Evolutionary conservation across 2,797 vertebrate species (phyloP).

Genomic region (Parauchenoglanis punctatus): DNA sequence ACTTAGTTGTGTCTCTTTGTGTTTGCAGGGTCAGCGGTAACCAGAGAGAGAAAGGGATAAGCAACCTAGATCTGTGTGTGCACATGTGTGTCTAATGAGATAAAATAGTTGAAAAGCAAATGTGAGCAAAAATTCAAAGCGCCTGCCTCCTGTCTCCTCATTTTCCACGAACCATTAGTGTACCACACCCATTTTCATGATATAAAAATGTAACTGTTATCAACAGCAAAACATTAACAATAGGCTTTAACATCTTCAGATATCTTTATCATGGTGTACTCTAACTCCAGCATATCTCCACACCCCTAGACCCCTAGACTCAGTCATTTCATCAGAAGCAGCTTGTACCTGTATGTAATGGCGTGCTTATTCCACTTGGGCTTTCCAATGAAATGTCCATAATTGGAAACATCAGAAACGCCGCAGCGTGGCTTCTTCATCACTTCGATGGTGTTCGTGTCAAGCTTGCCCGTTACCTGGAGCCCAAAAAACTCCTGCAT

Average conservation of each 20-base stretch:
- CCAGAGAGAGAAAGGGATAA: too few relatives aligned
- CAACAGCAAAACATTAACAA: not conserved
- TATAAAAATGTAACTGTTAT: not conserved
- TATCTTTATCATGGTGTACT: not conserved
- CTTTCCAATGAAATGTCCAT: conserved; percentile 32
- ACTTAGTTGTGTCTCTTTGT: too few relatives aligned
- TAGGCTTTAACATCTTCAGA: not conserved
- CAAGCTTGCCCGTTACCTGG: conserved; percentile 64
- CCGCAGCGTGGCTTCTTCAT: conserved; percentile 72
- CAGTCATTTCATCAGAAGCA: not conserved
- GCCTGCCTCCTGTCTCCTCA: too few relatives aligned
- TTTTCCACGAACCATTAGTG: too few relatives aligned
- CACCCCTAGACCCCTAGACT: not conserved
- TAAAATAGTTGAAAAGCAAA: too few relatives aligned
- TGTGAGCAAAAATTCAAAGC: too few relatives aligned
- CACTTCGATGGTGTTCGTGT: conserved; percentile 56
- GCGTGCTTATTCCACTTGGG: conserved; percentile 70
- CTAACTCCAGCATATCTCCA: not conserved
- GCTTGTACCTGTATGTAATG: conserved; percentile 77
- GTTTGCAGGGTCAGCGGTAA: too few relatives aligned
- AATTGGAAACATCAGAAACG: conserved; percentile 68
- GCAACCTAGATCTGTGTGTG: too few relatives aligned
- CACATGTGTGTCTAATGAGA: too few relatives aligned
- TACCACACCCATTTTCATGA: not conserved
- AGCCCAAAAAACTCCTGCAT: conserved; percentile 67